Evolutionary conservation across 2,888 invertebrate species (phyloP).

Genomic region (Caenorhabditis becei): DNA sequence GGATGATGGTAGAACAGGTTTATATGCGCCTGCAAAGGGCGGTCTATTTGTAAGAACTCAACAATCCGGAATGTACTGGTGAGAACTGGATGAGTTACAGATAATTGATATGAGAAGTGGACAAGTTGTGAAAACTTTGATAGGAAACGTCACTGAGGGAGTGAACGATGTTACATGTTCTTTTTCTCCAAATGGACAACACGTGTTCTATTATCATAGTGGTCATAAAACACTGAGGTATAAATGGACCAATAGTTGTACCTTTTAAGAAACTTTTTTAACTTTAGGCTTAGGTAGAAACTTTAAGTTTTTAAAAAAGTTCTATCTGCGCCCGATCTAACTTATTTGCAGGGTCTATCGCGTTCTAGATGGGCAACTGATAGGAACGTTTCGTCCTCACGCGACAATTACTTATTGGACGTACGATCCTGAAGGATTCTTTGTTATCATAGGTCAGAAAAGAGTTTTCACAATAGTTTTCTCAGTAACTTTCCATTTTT

Average conservation of each 20-base stretch:
- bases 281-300: no score
- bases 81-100: conserved; percentile 52
- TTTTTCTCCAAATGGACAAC: conserved; percentile 94
- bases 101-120: conserved; percentile 92
- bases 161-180: conserved; percentile 96
- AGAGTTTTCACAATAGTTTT: not conserved
- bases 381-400: conserved; percentile 90
- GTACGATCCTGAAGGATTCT: conserved; percentile 72
- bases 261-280: no score
- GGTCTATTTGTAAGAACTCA: conserved; percentile 88
- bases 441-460: conserved; percentile 72
- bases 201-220: conserved; percentile 96
- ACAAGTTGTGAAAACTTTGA: conserved; percentile 90
- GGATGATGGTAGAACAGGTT: conserved; percentile 88
- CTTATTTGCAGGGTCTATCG: conserved; percentile 88
- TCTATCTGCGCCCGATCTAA: no score
- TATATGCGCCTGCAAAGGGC: conserved; percentile 93
- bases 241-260: not conserved
- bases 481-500: conserved; percentile 8
- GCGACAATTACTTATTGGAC: conserved; percentile 77
- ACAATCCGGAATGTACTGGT: not conserved
- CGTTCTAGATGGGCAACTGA: conserved; percentile 91
- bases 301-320: no score
- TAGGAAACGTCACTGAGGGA: conserved; percentile 92
- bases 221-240: conserved; percentile 92